Percentiles rank a stretch among this genome's conserved stretches.
phyloP scores from a whole-genome alignment of 2,888 invertebrate genomes.

The Plusia festucae region DNA sequence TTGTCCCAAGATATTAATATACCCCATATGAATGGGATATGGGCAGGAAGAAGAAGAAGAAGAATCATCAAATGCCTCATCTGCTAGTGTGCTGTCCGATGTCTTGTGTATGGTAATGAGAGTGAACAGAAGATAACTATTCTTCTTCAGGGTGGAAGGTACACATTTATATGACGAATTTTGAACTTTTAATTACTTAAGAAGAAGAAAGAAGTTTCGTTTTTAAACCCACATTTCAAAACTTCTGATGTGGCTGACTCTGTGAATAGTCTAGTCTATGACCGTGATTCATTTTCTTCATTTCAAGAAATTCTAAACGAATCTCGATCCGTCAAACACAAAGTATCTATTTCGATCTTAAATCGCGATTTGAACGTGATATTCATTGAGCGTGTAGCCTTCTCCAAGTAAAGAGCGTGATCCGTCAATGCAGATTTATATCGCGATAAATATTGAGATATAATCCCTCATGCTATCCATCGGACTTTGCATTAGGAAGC shows the following conservation, averaged over 20 bases:
- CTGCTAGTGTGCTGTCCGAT: neutral
- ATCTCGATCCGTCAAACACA: conserved; percentile 6
- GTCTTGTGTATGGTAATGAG: neutral
- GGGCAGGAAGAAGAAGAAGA: no score
- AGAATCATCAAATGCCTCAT: no score
- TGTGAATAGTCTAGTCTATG: neutral
- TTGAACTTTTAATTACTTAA: no score
- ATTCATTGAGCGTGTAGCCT: conserved; percentile 5
- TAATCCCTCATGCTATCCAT: neutral
- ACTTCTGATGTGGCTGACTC: neutral
- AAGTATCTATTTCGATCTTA: conserved; percentile 3
- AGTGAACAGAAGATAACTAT: no score
- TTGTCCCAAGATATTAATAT: no score
- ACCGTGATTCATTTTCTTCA: neutral
- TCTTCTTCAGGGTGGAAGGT: no score
- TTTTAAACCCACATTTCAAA: neutral
- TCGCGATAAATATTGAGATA: conserved; percentile 9
- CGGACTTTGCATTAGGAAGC: neutral
- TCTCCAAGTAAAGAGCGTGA: conserved; percentile 7
- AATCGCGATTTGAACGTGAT: neutral
- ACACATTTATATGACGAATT: no score
- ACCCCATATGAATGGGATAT: no score
- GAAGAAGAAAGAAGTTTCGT: no score
- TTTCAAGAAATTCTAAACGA: conserved; percentile 7
- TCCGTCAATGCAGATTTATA: conserved; percentile 8